phyloP scores from a whole-genome alignment of 2,888 invertebrate species.

The Himalopsyche anomala region DNA sequence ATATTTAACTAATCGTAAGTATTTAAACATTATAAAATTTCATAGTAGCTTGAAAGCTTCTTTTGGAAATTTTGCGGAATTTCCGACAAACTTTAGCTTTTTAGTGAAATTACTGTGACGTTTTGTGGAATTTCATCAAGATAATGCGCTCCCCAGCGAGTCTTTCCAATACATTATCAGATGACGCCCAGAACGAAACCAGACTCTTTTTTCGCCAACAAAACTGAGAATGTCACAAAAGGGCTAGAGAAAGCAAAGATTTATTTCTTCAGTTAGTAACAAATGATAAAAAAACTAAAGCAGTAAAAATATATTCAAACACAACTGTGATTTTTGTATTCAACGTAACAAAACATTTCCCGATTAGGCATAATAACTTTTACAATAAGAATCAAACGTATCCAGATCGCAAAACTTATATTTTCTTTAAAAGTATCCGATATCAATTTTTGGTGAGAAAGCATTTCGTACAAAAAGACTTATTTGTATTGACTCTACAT shows the following conservation, averaged over 20 bases:
- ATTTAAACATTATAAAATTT: too few relatives aligned
- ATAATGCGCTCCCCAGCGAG: constrained; percentile 9
- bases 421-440: too few relatives aligned
- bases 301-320: not conserved
- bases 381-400: too few relatives aligned
- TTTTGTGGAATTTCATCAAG: constrained; percentile 30
- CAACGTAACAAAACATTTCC: too few relatives aligned
- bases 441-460: too few relatives aligned
- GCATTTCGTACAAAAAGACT: too few relatives aligned
- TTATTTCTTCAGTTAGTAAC: not conserved
- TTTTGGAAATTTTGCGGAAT: not conserved
- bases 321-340: too few relatives aligned
- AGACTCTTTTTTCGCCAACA: not conserved
- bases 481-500: too few relatives aligned
- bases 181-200: not conserved
- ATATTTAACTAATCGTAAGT: too few relatives aligned
- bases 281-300: not conserved
- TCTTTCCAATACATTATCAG: constrained; percentile 20
- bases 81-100: not conserved
- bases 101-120: constrained; percentile 20
- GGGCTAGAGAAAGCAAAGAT: not conserved
- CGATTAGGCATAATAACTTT: too few relatives aligned
- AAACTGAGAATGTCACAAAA: constrained; percentile 17
- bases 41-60: too few relatives aligned
- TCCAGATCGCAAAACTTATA: too few relatives aligned